phyloP scores from a whole-genome alignment of 2,113 vertebrate genomes.

The Eolophus roseicapilla region DNA sequence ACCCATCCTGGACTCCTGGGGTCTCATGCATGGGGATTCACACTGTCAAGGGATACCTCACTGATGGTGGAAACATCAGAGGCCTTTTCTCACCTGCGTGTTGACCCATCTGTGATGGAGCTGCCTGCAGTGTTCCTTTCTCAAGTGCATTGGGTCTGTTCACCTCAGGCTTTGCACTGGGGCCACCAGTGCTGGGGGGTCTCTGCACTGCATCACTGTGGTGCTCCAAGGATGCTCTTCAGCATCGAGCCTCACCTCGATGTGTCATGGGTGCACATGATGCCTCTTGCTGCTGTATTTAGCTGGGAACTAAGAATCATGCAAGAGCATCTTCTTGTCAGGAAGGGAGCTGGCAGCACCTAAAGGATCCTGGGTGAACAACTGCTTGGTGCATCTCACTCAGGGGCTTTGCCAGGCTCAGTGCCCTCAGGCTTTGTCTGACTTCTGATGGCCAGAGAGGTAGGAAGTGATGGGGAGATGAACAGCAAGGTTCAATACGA shows the following conservation, averaged over 20 bases:
- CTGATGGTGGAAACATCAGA: neutral
- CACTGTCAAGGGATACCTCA: fast-evolving
- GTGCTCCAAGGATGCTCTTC: neutral
- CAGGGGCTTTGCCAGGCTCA: neutral
- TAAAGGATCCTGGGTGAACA: neutral
- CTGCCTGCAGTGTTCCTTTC: neutral
- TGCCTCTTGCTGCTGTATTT: neutral
- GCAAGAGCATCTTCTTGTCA: neutral
- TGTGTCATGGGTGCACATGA: neutral
- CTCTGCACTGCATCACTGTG: neutral
- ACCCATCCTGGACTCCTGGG: neutral
- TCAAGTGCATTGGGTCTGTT: fast-evolving
- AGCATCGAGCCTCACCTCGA: neutral
- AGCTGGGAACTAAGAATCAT: neutral
- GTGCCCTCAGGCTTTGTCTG: neutral
- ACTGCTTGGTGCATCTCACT: neutral
- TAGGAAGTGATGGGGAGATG: neutral
- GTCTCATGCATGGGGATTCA: neutral
- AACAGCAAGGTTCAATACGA: neutral
- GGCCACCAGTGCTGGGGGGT: neutral
- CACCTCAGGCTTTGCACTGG: neutral
- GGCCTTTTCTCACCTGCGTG: neutral
- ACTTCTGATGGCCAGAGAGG: neutral
- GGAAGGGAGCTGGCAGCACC: neutral
- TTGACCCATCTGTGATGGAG: neutral